A percentile compares a stretch with the other conserved stretches of the same genome.
phyloP scores from a whole-genome alignment of 2,113 vertebrate species.

The Phycodurus eques region DNA sequence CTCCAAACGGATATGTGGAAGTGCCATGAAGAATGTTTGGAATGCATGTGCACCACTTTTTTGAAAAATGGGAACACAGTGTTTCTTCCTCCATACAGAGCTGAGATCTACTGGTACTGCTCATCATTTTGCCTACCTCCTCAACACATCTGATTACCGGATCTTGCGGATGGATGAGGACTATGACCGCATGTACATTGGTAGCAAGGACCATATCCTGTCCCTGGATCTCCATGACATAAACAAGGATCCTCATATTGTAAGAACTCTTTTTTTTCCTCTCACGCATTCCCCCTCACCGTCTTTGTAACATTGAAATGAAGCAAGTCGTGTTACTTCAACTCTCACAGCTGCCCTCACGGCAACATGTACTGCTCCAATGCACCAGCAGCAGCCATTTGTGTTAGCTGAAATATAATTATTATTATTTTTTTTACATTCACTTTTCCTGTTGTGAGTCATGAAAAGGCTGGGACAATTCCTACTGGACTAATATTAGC shows the following conservation, averaged over 20 bases:
- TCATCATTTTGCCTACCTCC: slow-evolving; percentile 92
- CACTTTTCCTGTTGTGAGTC: slow-evolving; percentile 22
- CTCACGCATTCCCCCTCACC: background rate
- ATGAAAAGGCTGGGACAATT: slow-evolving; percentile 40
- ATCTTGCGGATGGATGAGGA: slow-evolving; percentile 98
- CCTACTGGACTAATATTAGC: slow-evolving; percentile 44
- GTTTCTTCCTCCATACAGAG: slow-evolving; percentile 71
- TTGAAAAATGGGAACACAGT: slow-evolving; percentile 17
- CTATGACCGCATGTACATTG: slow-evolving; percentile 97
- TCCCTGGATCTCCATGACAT: slow-evolving; percentile 97
- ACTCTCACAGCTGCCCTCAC: background rate
- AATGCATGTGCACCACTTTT: slow-evolving; percentile 28
- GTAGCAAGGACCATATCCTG: slow-evolving; percentile 95
- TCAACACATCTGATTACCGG: slow-evolving; percentile 91
- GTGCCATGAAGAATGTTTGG: slow-evolving; percentile 37
- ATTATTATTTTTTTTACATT: slow-evolving; percentile 48
- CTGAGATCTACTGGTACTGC: slow-evolving; percentile 87
- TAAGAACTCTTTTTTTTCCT: slow-evolving; percentile 67
- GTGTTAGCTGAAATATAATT: slow-evolving; percentile 18
- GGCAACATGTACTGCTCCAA: slow-evolving; percentile 16
- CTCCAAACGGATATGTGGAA: slow-evolving; percentile 28
- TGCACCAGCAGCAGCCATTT: slow-evolving; percentile 14
- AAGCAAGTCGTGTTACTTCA: slow-evolving; percentile 27
- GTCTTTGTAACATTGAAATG: slow-evolving; percentile 14
- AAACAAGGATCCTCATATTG: slow-evolving; percentile 94